These are phyloP conservation scores for Drosophila infuscata DNA, from an alignment of 2,888 invertebrate species.

Conservation along the genomic window DNA sequence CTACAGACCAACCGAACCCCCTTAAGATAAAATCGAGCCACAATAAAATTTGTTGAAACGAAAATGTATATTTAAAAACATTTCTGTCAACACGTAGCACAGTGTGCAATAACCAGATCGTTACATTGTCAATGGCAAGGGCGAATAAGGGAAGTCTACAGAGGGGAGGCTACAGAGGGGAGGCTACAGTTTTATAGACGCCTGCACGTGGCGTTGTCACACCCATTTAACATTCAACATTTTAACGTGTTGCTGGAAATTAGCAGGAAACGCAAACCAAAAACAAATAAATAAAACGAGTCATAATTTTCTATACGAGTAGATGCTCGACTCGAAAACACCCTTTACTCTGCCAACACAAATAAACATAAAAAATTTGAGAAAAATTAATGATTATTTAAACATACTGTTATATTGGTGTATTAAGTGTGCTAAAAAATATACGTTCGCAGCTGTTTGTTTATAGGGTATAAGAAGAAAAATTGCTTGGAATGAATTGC, in stretches of 20 bases:
- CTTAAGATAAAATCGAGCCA: neutral
- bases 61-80: neutral
- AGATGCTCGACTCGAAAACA: neutral
- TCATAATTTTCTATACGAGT: neutral
- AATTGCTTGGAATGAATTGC: constrained; percentile 41
- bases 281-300: constrained; percentile 21
- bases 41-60: neutral
- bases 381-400: neutral
- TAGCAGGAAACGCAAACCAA: constrained; percentile 47
- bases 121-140: constrained; percentile 23
- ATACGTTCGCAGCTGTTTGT: neutral
- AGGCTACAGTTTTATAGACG: constrained; percentile 28
- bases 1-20: neutral
- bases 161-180: neutral
- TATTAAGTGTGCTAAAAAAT: neutral
- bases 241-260: constrained; percentile 66
- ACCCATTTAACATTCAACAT: constrained; percentile 59
- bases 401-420: no score
- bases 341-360: neutral
- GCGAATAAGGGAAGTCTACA: constrained; percentile 5
- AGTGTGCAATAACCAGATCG: constrained; percentile 34
- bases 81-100: neutral
- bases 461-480: constrained; percentile 5
- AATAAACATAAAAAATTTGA: neutral
- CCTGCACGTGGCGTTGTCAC: constrained; percentile 68